phyloP scores from a whole-genome alignment of 2,888 invertebrate genomes.

The Agrochola lota region DNA sequence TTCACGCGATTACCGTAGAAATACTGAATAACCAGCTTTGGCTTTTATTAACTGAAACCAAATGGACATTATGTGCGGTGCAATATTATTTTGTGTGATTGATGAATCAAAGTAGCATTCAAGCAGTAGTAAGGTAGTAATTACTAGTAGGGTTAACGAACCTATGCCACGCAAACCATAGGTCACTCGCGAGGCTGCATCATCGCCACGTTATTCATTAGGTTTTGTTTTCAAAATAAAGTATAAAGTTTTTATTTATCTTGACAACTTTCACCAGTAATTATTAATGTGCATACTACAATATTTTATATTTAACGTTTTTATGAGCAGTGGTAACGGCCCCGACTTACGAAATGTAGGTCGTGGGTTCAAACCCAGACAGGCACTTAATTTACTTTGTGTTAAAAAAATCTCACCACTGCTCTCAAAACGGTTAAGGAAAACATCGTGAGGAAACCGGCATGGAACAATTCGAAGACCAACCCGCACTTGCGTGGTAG shows the following conservation, averaged over 20 bases:
- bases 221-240: conserved; percentile 19
- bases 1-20: neutral
- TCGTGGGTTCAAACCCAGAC: too few species aligned
- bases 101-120: conserved; percentile 11
- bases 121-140: conserved; percentile 6
- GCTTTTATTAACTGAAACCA: neutral
- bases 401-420: too few species aligned
- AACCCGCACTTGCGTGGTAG: too few species aligned
- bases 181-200: conserved; percentile 36
- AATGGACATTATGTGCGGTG: neutral
- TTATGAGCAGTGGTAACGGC: too few species aligned
- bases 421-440: too few species aligned
- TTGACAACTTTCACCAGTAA: neutral
- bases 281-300: too few species aligned
- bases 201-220: neutral
- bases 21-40: too few species aligned
- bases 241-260: neutral
- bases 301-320: too few species aligned
- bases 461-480: too few species aligned
- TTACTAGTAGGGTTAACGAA: conserved; percentile 28
- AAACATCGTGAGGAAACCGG: too few species aligned
- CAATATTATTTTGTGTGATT: conserved; percentile 1
- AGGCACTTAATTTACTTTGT: too few species aligned
- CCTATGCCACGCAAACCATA: conserved; percentile 30
- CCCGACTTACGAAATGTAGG: too few species aligned